Conservation (phyloP, 2,888 invertebrate species). For the Diarsia brunnea region DNA sequence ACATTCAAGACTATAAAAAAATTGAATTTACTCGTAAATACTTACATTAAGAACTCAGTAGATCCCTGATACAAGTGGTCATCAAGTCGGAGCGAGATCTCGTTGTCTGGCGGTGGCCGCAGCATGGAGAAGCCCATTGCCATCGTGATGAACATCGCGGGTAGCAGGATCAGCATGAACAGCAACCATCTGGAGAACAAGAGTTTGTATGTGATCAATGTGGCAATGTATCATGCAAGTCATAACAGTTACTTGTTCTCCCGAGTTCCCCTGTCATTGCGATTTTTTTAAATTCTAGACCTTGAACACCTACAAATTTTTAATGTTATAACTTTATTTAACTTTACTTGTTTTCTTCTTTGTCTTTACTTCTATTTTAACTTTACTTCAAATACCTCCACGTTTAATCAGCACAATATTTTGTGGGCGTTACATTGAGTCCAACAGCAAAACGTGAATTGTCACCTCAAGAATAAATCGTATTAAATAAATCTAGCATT, state of each 20-base stretch:
- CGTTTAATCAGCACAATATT: no score
- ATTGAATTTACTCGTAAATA: not conserved
- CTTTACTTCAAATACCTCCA: no score
- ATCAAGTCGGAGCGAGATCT: conserved; percentile 87
- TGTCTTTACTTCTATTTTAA: no score
- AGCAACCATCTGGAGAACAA: conserved; percentile 85
- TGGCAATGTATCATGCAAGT: not conserved
- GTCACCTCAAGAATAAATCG: no score
- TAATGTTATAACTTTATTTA: no score
- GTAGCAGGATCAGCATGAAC: conserved; percentile 91
- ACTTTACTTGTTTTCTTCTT: no score
- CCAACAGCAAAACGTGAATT: no score
- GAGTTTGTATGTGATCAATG: not conserved
- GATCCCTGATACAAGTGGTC: conserved; percentile 86
- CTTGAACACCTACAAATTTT: no score
- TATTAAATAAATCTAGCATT: no score
- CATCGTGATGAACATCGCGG: conserved; percentile 91
- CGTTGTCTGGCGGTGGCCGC: conserved; percentile 92
- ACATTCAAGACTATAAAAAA: not conserved
- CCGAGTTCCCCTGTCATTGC: no score
- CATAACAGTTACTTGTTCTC: not conserved
- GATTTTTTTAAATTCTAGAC: no score
- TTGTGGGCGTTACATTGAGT: no score
- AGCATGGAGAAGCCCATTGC: conserved; percentile 93
- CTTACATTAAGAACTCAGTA: conserved; percentile 84